phyloP scores from a whole-genome alignment of 2,113 vertebrate genomes.

The Tragelaphus strepsiceros region DNA sequence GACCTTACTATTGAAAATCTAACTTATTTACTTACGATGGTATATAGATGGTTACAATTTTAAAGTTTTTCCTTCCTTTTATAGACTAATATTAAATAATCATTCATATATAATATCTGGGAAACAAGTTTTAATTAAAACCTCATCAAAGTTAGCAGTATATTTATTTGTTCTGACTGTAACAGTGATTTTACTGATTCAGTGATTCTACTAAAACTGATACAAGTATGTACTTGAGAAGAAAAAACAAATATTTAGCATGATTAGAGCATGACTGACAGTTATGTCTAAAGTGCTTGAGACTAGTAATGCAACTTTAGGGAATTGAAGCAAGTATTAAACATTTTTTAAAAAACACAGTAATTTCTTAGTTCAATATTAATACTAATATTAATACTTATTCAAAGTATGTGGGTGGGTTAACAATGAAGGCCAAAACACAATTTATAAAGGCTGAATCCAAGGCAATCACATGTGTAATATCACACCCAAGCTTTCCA shows the following conservation, averaged over 20 bases:
- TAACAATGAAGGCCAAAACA: neutral
- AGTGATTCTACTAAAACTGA: neutral
- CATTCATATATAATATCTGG: neutral
- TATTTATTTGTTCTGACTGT: neutral
- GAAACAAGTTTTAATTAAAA: slow-evolving; percentile 6
- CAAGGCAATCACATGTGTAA: neutral
- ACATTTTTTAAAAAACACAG: neutral
- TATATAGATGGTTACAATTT: neutral
- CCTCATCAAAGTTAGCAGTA: neutral
- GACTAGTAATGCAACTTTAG: neutral
- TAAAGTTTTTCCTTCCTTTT: neutral
- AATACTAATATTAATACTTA: neutral
- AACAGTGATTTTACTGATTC: neutral
- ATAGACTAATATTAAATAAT: neutral
- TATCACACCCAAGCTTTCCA: slow-evolving; percentile 96
- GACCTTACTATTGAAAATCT: neutral
- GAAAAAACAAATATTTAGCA: neutral
- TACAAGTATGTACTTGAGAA: neutral
- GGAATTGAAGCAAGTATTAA: neutral
- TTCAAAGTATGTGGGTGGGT: neutral
- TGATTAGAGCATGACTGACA: neutral
- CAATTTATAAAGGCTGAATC: neutral
- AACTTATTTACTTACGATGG: neutral
- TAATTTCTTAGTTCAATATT: neutral
- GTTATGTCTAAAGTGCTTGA: neutral